Conservation (phyloP, 2,797 vertebrate species). For the Tolypeutes matacus region DNA sequence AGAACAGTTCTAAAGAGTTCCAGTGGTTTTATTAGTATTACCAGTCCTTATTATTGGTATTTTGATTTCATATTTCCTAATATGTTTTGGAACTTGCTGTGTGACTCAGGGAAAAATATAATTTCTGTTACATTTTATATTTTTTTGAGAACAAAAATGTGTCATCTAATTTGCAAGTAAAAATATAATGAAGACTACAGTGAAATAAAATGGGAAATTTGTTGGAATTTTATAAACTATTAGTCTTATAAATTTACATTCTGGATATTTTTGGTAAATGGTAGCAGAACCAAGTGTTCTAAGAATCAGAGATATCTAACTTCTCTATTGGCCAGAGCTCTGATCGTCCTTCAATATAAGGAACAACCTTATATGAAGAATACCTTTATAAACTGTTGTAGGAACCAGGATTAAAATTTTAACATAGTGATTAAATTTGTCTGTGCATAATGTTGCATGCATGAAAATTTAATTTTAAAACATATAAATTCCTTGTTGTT, state of each 20-base stretch:
- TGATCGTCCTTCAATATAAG: background rate
- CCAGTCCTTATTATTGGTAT: background rate
- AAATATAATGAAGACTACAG: background rate
- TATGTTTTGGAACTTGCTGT: background rate
- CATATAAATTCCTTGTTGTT: background rate
- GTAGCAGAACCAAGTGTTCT: background rate
- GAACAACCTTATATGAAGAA: background rate
- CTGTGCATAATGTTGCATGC: background rate
- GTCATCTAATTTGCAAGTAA: background rate
- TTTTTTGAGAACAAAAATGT: background rate
- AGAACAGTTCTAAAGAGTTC: background rate
- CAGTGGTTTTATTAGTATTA: background rate
- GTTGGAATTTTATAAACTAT: background rate
- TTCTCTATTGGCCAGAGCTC: background rate
- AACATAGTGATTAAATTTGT: conserved; percentile 36
- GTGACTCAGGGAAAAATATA: background rate
- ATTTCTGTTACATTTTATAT: background rate
- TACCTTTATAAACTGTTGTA: background rate
- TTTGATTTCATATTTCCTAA: background rate
- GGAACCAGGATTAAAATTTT: background rate
- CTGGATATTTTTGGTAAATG: background rate
- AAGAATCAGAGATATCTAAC: background rate
- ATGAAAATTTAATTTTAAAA: background rate
- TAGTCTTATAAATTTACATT: background rate
- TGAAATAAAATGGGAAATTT: background rate